Conservation (phyloP, 2,888 invertebrate species). For the Pseudoips prasinana region DNA sequence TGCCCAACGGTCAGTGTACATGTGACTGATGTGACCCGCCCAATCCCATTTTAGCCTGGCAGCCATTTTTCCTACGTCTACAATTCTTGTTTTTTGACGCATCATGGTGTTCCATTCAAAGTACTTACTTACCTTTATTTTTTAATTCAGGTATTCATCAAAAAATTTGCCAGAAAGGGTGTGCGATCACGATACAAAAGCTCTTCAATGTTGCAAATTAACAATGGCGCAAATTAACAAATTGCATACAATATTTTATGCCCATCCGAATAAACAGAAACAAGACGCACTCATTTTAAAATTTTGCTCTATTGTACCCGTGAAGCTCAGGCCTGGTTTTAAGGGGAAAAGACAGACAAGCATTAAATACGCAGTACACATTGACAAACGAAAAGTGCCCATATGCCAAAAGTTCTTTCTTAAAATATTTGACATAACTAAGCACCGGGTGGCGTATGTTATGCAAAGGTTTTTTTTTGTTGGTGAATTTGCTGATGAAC, state of each 20-base stretch:
- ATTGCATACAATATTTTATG: constrained; percentile 10
- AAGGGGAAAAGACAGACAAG: not conserved
- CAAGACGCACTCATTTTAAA: constrained; percentile 7
- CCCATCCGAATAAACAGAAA: constrained; percentile 2
- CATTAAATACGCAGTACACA: constrained; percentile 1
- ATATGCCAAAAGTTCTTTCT: constrained; percentile 10
- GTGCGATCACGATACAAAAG: constrained; percentile 13
- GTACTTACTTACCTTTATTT: too few species aligned
- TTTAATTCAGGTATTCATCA: constrained; percentile 7
- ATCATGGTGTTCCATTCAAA: too few species aligned
- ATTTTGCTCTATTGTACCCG: constrained; percentile 8
- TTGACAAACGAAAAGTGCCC: constrained; percentile 7
- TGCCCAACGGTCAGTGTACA: too few species aligned
- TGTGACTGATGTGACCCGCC: too few species aligned
- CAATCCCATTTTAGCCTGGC: too few species aligned
- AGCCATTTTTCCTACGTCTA: too few species aligned
- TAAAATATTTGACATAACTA: constrained; percentile 6
- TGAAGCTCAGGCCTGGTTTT: not conserved
- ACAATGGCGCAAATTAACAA: constrained; percentile 2
- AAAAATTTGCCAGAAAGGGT: constrained; percentile 10
- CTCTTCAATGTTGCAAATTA: constrained; percentile 9
- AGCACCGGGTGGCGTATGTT: not conserved
- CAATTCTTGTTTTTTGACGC: too few species aligned
- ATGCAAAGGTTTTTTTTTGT: not conserved
- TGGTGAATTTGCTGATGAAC: not conserved